Base-by-base conservation (phyloP, 2,113 vertebrate genomes). In the Pygoscelis adeliae region DNA sequence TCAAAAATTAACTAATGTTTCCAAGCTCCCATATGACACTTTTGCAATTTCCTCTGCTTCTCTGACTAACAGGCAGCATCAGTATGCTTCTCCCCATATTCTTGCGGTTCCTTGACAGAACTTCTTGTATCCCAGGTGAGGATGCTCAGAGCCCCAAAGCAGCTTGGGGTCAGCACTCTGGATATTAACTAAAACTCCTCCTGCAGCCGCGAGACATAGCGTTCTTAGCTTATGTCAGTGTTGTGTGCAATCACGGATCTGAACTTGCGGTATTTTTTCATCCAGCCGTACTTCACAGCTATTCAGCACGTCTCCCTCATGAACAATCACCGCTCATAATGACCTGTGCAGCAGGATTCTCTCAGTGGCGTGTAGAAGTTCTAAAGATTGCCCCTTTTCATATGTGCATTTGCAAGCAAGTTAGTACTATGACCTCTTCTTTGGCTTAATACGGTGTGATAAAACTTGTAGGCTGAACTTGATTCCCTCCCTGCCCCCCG, bases 171-270 rank as follows among this genome's bases (percentile, higher is more conserved):
- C 88, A 92, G 59, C 69, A 80, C 52, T 46, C 40, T 93, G 53
- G 81, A 89, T 90, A 82, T 87, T 21, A 89, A 17, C 78, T 94
- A 62, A 85, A 93, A 38, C 46, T 82, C 42, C 55, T 84, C 10
- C 73, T 79, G 56, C 56, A 82, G 36, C 69, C 40, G 4, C 0
- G 0, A 92, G 71, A 46, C 0, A 0, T 11, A 76, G 26, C 0
- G 0, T 83, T 89, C 66, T 49, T 72, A 67, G 83, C 58, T 86
- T 67, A 19, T 67, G 58, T 73, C 62, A 38, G 46, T 25, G 46
- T 62, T 83, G 25, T 53, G 26, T 66, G 53, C 70, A 44, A 61
- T 40, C 25, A 15, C 0, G 0, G 61, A 62, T 50, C 44, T 42
- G 52, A 74, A 50, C 76, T 58, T 42, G 26, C 0, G 0, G 44